Evolutionary conservation across 2,113 vertebrate species (phyloP).

Genomic region (Stegastes partitus): DNA sequence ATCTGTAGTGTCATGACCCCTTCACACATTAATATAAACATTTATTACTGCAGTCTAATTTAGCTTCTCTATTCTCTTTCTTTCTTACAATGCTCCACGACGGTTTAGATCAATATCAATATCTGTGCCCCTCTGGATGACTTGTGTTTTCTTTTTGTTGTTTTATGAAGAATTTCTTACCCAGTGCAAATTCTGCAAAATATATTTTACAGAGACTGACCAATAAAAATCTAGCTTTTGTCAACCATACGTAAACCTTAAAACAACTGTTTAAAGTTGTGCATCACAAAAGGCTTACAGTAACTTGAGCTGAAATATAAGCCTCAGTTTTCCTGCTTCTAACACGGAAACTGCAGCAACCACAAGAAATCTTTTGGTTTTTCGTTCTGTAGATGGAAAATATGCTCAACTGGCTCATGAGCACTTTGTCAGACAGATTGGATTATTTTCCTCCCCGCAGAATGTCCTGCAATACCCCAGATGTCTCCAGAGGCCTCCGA

Average conservation of each 20-base stretch:
- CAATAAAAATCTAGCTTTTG: background rate
- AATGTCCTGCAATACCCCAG: constrained; percentile 12
- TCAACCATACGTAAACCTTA: background rate
- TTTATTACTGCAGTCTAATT: background rate
- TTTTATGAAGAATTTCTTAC: no score
- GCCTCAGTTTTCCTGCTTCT: constrained; percentile 17
- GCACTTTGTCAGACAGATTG: constrained; percentile 28
- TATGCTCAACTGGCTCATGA: constrained; percentile 21
- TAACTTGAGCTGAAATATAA: constrained; percentile 32
- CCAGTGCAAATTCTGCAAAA: no score
- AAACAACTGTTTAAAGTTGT: background rate
- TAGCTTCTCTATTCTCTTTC: background rate
- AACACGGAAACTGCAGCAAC: constrained; percentile 41
- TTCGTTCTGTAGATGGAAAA: constrained; percentile 56
- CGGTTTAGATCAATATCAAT: background rate
- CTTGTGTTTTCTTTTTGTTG: no score
- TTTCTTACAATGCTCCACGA: background rate
- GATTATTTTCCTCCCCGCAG: constrained; percentile 37
- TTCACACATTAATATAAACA: background rate
- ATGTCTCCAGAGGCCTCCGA: background rate
- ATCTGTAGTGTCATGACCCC: background rate
- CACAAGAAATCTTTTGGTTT: constrained; percentile 52
- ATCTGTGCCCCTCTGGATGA: no score
- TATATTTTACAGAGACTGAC: background rate
- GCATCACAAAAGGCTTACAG: constrained; percentile 14